These are phyloP conservation scores for Phania funesta DNA, from an alignment of 2,888 invertebrate species.

Conservation along the genomic window DNA sequence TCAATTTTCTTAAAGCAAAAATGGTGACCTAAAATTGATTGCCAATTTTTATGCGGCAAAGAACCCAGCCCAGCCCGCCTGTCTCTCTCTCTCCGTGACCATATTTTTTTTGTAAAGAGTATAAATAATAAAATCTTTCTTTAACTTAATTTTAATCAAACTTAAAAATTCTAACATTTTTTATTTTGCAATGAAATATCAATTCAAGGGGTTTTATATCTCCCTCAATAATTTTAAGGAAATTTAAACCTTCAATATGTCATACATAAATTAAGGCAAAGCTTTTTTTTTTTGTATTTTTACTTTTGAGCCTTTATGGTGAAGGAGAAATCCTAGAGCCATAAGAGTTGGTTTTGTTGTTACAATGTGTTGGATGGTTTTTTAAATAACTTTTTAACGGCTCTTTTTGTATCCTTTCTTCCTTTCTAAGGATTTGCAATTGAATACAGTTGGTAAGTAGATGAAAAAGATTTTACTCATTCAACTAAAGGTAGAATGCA, in stretches of 20 bases:
- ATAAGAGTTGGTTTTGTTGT: too few relatives aligned
- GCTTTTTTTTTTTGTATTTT: background rate
- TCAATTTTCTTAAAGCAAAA: background rate
- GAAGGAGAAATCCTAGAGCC: too few relatives aligned
- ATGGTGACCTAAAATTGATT: conserved; percentile 44
- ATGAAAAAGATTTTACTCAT: background rate
- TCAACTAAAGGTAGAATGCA: background rate
- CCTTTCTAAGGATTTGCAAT: conserved; percentile 25
- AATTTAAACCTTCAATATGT: conserved; percentile 19
- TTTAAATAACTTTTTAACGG: too few relatives aligned
- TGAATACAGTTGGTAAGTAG: conserved; percentile 16
- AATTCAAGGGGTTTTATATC: background rate
- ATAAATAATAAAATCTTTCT: conserved; percentile 26
- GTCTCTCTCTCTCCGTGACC: background rate
- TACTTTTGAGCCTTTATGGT: too few relatives aligned
- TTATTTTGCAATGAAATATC: background rate
- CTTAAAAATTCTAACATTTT: background rate
- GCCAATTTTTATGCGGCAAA: conserved; percentile 47
- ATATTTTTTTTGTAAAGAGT: conserved; percentile 13
- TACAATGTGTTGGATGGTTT: too few relatives aligned
- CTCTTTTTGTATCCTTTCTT: too few relatives aligned
- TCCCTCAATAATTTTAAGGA: background rate
- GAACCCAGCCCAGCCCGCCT: background rate
- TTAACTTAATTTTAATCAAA: background rate
- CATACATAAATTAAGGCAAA: conserved; percentile 34